Conservation (phyloP, 92 coral and sea anemone species). For the Pocillopora meandrina region DNA sequence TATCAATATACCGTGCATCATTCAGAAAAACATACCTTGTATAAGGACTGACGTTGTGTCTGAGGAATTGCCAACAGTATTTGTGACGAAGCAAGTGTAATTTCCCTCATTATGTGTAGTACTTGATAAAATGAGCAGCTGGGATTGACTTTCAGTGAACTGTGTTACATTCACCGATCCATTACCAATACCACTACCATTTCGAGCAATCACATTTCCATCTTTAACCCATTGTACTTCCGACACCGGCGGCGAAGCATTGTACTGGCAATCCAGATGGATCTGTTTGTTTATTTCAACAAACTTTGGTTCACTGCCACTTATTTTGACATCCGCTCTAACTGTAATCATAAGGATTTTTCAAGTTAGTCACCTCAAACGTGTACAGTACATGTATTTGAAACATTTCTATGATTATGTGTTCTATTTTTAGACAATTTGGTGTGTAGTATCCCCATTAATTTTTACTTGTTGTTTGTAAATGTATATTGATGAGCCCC, state of each 20-base stretch:
- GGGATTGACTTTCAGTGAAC: slow-evolving; percentile 20
- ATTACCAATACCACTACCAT: neutral
- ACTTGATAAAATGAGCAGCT: slow-evolving; percentile 24
- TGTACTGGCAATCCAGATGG: slow-evolving; percentile 25
- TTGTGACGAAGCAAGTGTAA: slow-evolving; percentile 45
- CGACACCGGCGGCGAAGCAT: slow-evolving; percentile 35
- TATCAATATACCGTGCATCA: too few species aligned
- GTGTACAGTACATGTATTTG: too few species aligned
- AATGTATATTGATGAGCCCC: too few species aligned
- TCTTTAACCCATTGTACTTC: neutral
- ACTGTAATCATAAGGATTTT: slow-evolving; percentile 11
- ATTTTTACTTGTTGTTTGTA: too few species aligned
- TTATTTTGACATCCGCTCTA: slow-evolving; percentile 13
- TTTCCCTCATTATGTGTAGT: slow-evolving; percentile 37
- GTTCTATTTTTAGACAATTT: too few species aligned
- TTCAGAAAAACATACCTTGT: slow-evolving; percentile 23
- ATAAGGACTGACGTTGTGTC: slow-evolving; percentile 28
- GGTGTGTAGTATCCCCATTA: too few species aligned
- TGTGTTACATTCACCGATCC: neutral
- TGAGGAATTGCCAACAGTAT: slow-evolving; percentile 44
- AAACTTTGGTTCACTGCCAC: neutral
- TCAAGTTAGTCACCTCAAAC: neutral
- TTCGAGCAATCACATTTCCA: slow-evolving; percentile 13
- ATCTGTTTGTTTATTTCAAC: neutral
- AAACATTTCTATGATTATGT: too few species aligned